These are phyloP conservation scores for Epistrophella euchroma DNA, from an alignment of 2,888 invertebrate genomes.

Conservation along the genomic window DNA sequence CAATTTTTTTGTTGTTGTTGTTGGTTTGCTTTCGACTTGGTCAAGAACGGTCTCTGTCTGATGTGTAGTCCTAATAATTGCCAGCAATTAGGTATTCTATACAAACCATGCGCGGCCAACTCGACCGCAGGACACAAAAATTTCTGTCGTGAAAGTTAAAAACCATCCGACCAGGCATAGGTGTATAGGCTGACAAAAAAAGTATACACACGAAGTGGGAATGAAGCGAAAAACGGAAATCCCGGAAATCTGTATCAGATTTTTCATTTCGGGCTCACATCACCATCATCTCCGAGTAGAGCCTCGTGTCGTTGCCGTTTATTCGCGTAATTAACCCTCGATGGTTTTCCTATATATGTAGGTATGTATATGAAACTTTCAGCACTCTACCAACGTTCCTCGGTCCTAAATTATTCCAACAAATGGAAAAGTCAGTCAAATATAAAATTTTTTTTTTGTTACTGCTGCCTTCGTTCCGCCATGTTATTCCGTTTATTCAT, in stretches of 20 bases:
- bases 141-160: constrained; percentile 35
- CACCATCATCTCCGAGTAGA: not conserved
- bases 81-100: constrained; percentile 72
- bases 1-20: constrained; percentile 24
- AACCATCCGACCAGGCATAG: constrained; percentile 4
- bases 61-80: constrained; percentile 63
- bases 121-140: constrained; percentile 39
- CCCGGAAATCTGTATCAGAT: constrained; percentile 65
- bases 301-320: constrained; percentile 54
- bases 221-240: constrained; percentile 45
- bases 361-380: constrained; percentile 41
- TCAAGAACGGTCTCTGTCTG: constrained; percentile 25
- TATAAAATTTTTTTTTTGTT: constrained; percentile 17
- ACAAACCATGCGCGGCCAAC: constrained; percentile 32
- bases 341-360: constrained; percentile 54
- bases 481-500: constrained; percentile 42
- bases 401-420: constrained; percentile 67
- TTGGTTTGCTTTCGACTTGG: constrained; percentile 2
- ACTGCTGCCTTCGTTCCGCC: not conserved
- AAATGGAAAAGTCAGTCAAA: constrained; percentile 51
- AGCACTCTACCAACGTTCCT: constrained; percentile 3
- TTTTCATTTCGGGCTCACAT: constrained; percentile 48
- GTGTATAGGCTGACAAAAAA: not conserved
- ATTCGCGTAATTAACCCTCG: constrained; percentile 72
- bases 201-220: not conserved